Evolutionary conservation across 2,113 vertebrate genomes (phyloP).

Genomic region (Progne subis): DNA sequence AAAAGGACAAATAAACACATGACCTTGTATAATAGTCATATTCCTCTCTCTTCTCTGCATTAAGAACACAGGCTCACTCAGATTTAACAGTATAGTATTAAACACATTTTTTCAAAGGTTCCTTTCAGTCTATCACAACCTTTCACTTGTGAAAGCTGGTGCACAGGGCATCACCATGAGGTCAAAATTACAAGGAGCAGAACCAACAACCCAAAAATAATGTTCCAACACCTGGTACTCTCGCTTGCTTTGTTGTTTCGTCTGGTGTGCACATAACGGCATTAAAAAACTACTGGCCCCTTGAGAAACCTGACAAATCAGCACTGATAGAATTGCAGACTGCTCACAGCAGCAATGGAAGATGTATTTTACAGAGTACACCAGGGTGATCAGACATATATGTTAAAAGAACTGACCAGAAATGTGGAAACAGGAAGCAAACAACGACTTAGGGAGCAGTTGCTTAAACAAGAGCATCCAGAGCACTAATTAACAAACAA

Average conservation of each 20-base stretch:
- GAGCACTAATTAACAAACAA: slow-evolving; percentile 13
- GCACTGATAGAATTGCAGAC: not conserved
- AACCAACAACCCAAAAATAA: not conserved
- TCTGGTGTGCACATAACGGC: not conserved
- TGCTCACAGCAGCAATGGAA: not conserved
- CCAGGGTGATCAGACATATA: not conserved
- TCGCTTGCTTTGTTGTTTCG: not conserved
- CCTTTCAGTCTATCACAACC: not conserved
- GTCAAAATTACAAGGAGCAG: not conserved
- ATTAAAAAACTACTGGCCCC: not conserved
- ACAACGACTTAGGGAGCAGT: not conserved
- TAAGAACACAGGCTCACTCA: not conserved
- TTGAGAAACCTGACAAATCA: slow-evolving; percentile 12
- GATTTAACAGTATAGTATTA: not conserved
- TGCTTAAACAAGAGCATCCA: not conserved
- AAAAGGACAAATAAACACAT: not conserved
- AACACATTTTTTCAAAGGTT: not conserved
- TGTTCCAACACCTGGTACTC: not conserved
- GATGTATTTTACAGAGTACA: not conserved
- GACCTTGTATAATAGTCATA: not conserved
- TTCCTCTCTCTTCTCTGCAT: not conserved
- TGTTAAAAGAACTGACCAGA: not conserved
- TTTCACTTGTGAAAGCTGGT: not conserved
- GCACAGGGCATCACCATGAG: not conserved
- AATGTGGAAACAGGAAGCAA: not conserved